Base-by-base conservation (phyloP, 2,797 vertebrate species). In the Ptychadena robeensis region DNA sequence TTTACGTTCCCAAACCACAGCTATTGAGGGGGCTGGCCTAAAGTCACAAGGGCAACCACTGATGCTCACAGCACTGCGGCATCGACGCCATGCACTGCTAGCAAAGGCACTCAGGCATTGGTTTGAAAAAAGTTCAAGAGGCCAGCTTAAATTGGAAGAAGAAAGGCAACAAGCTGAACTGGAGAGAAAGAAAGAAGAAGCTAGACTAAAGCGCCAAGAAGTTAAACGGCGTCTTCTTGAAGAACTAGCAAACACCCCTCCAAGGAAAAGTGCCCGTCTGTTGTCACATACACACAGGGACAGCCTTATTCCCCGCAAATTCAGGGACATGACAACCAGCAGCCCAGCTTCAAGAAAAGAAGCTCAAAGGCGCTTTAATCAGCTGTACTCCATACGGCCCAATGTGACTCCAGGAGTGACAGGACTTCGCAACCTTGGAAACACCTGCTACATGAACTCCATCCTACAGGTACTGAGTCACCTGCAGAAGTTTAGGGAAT, bases 361-460 rank as follows among this genome's bases (percentile, higher is more conserved):
- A 86, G 86, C 91, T 70, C 89, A 88, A 82, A 88, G 88, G 87
- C 85, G 87, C 30, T 88, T 92, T 28, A 89, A 85, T 18, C 95
- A 94, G 87, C 95, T 95, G 86, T 95, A 96, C 63, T 93, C 94
- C n/a, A 93, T 95, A 86, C 90, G 89, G 37, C 92, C 92, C 0
- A 89, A 91, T 34, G 90, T 95, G 15, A 96, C 98, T 10, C 98
- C 97, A 0, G 98, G 98, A 2, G 97, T 99, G 80, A 99, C 97
- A 0, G 98, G 98, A 84, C 92, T 99, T 79, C 96, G 98, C 82
- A 99, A 99, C 92, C 92, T 99, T 89, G 98, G 97, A 82, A 99
- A 99, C 92, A 99, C 98, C 0, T 99, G 98, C 87, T 99, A 99
- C 86, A 99, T 99, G 98, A 99, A 99, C 93, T 99, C 98, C 73